Base-by-base conservation (phyloP, 1,140 invertebrate species). In the Rhizoglyphus robini region DNA sequence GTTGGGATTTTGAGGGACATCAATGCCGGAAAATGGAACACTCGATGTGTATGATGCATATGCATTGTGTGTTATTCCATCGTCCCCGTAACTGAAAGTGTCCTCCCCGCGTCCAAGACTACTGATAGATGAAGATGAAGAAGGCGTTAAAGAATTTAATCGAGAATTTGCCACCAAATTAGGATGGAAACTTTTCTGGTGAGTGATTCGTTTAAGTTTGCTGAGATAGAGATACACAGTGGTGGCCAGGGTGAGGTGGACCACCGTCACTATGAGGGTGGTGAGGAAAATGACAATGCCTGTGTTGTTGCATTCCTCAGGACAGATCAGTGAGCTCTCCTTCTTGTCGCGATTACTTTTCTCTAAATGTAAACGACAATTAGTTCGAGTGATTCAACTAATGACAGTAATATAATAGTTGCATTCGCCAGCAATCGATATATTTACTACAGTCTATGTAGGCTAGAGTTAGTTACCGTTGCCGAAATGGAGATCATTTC, bases 141-240 rank as follows among this genome's bases (percentile, higher is more conserved):
- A 54, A 11, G 51, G 20, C 23, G 51, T 8, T 15, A 54, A 32
- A 11, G 51, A 54, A 54, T 32, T 32, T 11, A 54, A 23, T 32
- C 51, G 51, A 11, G 51, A 54, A 32, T 54, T 54, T 11, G 41
- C 15, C 41, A 23, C 41, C 15, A 46, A 46, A 23, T 46, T 46
- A 23, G 41, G 41, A 11, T 57, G 51, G 23, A 57, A 57, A 57
- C 51, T 57, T 57, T 57, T 57, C 23, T 57, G 23, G n/a, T n/a
- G n/a, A n/a, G n/a, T n/a, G n/a, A n/a, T 51, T 13, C 23, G 60
- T 58, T 30, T 65, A n/a, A 47, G n/a, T 49, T 61, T 64, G 1
- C 25, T 46, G 4, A 67, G 36, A 34, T 68, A 68, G n/a, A 68
- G 30, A 57, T 68, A 68, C 5, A 32, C 67, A 60, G 48, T 38